phyloP scores from a whole-genome alignment of 2,113 vertebrate genomes.

The Rhombomys opimus region DNA sequence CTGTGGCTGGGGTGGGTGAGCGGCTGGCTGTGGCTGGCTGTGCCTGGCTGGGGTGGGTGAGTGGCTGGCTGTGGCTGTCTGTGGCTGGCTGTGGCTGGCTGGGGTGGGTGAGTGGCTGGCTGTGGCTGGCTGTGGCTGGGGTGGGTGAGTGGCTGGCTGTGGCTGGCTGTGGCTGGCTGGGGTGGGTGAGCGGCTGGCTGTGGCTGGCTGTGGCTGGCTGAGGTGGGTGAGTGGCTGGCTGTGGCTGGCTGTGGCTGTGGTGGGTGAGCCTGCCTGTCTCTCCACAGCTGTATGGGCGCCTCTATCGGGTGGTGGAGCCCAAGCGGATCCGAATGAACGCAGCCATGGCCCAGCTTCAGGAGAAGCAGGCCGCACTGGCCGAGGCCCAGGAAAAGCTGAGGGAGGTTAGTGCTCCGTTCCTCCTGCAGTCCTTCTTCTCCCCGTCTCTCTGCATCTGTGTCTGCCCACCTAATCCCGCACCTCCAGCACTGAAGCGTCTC shows the following conservation, averaged over 20 bases:
- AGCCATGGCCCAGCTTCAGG: conserved; percentile 88
- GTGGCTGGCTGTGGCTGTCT: not conserved
- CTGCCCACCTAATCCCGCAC: not conserved
- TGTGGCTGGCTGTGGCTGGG: not conserved
- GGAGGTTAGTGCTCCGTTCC: conserved; percentile 84
- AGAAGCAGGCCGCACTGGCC: conserved; percentile 91
- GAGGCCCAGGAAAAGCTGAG: conserved; percentile 91
- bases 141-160: not conserved
- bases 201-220: too few relatives aligned
- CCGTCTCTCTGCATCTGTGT: not conserved
- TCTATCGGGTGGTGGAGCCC: conserved; percentile 92
- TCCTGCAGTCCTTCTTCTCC: not conserved
- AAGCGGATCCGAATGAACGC: conserved; percentile 88
- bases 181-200: too few relatives aligned
- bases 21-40: too few relatives aligned
- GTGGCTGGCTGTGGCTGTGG: not conserved
- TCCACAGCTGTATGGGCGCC: conserved; percentile 89
- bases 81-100: too few relatives aligned
- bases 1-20: too few relatives aligned
- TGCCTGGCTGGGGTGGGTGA: not conserved
- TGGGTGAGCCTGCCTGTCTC: not conserved
- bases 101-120: too few relatives aligned
- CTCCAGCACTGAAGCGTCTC: not conserved
- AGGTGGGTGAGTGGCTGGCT: too few relatives aligned
- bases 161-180: not conserved